These are phyloP conservation scores for Hemithea aestivaria DNA, from an alignment of 2,888 invertebrate genomes.

Conservation along the genomic window DNA sequence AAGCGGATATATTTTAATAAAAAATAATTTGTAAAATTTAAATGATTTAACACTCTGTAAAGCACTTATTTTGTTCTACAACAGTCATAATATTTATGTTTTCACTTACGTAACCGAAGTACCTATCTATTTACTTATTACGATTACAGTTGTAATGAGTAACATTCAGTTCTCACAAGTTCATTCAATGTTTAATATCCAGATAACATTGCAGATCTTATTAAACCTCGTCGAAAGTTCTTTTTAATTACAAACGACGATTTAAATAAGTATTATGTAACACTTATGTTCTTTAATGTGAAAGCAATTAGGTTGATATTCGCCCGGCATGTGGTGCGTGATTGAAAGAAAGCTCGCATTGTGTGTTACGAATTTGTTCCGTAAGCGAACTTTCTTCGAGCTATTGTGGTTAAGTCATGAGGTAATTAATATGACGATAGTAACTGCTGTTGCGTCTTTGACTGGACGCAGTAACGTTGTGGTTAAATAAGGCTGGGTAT, in stretches of 20 bases:
- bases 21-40: too few relatives aligned
- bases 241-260: constrained; percentile 56
- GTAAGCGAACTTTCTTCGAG: constrained; percentile 60
- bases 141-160: constrained; percentile 14
- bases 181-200: constrained; percentile 18
- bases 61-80: too few relatives aligned
- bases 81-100: too few relatives aligned
- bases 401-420: constrained; percentile 48
- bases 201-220: constrained; percentile 39
- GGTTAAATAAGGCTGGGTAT: constrained; percentile 2
- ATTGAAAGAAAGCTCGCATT: constrained; percentile 36
- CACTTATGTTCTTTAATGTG: constrained; percentile 15
- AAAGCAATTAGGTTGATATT: constrained; percentile 22
- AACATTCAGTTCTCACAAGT: constrained; percentile 22
- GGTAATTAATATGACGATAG: constrained; percentile 47
- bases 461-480: constrained; percentile 20
- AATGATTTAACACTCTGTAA: too few relatives aligned
- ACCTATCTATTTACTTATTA: not conserved
- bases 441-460: constrained; percentile 10
- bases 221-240: constrained; percentile 51
- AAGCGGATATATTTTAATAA: too few relatives aligned
- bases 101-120: constrained; percentile 12
- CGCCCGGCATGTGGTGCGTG: constrained; percentile 20
- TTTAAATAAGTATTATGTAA: constrained; percentile 29
- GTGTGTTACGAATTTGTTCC: constrained; percentile 55